These are phyloP conservation scores for Phataginus tetradactyla DNA, from an alignment of 2,797 vertebrate genomes.

Conservation along the genomic window DNA sequence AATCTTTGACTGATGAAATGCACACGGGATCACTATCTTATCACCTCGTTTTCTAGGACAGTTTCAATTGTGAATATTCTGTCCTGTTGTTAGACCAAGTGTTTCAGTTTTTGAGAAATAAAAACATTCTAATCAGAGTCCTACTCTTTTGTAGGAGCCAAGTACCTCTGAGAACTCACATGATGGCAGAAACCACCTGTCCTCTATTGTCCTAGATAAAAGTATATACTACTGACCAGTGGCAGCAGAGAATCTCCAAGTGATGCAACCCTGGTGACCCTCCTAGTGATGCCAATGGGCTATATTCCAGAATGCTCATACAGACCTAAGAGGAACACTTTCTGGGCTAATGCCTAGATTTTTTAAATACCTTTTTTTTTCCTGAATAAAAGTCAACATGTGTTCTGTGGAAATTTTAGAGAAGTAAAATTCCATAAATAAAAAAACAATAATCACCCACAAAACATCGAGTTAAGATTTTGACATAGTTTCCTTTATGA, in stretches of 20 bases:
- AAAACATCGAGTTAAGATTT: background rate
- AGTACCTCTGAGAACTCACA: background rate
- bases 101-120: constrained; percentile 34
- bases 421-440: constrained; percentile 30
- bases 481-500: background rate
- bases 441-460: background rate
- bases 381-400: constrained; percentile 24
- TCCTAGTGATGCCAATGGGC: background rate
- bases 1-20: background rate
- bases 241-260: background rate
- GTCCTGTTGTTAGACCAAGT: background rate
- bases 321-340: background rate
- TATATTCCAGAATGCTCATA: background rate
- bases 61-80: constrained; percentile 17
- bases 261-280: background rate
- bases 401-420: constrained; percentile 2
- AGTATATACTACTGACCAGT: background rate
- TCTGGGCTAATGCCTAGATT: background rate
- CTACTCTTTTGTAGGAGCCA: background rate
- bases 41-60: background rate
- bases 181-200: background rate
- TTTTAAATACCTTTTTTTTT: background rate
- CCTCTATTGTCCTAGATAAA: background rate
- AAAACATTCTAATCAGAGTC: background rate
- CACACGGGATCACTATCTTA: background rate